Evolutionary conservation across 2,888 invertebrate species (phyloP).

Genomic region (Cantharis rufa): DNA sequence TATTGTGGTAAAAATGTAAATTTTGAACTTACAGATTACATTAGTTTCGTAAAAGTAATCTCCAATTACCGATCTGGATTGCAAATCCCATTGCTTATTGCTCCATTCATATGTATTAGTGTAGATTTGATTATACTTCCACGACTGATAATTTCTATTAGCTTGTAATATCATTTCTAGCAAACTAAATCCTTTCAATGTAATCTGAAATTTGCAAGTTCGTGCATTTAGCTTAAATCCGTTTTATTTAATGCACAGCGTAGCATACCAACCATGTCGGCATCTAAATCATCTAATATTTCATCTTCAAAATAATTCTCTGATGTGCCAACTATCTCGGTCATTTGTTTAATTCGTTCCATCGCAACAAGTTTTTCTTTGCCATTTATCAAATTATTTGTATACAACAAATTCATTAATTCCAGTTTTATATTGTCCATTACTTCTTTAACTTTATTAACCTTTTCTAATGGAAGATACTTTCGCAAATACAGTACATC

Average conservation of each 20-base stretch:
- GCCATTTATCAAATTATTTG: neutral
- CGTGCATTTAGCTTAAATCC: neutral
- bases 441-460: neutral
- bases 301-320: slow-evolving; percentile 15
- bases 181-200: neutral
- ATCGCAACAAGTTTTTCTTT: slow-evolving; percentile 5
- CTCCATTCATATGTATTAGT: neutral
- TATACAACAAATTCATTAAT: neutral
- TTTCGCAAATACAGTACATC: slow-evolving; percentile 42
- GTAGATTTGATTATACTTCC: slow-evolving; percentile 14
- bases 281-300: slow-evolving; percentile 18
- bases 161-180: slow-evolving; percentile 1
- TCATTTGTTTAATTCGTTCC: slow-evolving; percentile 2
- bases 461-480: slow-evolving; percentile 26
- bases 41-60: slow-evolving; percentile 19
- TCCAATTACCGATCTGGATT: slow-evolving; percentile 13
- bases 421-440: slow-evolving; percentile 13
- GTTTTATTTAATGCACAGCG: slow-evolving; percentile 3
- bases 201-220: neutral
- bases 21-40: slow-evolving; percentile 6
- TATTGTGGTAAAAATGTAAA: neutral
- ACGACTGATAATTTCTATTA: slow-evolving; percentile 12
- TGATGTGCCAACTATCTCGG: slow-evolving; percentile 13
- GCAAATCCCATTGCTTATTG: slow-evolving; percentile 11
- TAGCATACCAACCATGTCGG: slow-evolving; percentile 14